A percentile compares a stretch with the other conserved stretches of the same genome.
phyloP scores from a whole-genome alignment of 2,888 invertebrate species.

The Megalurothrips usitatus region DNA sequence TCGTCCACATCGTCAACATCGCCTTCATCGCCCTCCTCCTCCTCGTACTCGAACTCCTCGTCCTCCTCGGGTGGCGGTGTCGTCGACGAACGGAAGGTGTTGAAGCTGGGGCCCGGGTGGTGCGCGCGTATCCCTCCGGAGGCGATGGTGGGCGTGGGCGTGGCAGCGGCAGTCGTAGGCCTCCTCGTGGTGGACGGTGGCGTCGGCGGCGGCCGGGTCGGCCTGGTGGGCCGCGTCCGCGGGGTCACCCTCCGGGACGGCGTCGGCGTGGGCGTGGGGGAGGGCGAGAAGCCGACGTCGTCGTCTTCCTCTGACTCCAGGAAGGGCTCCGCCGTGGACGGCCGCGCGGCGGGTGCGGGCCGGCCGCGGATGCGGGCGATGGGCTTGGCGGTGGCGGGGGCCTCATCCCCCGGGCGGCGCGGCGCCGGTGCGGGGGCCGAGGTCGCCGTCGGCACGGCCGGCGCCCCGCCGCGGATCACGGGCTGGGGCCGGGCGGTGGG shows the following conservation, averaged over 20 bases:
- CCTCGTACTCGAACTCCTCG: slow-evolving; percentile 37
- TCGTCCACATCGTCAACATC: slow-evolving; percentile 34
- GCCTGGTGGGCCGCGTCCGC: slow-evolving; percentile 36
- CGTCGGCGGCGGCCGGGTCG: slow-evolving; percentile 36
- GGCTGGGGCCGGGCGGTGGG: slow-evolving; percentile 37
- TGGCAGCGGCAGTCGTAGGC: slow-evolving; percentile 32
- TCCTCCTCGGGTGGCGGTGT: slow-evolving; percentile 30
- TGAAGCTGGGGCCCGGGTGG: slow-evolving; percentile 32
- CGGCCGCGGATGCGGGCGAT: background rate
- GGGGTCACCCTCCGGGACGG: background rate
- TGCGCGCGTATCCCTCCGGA: background rate
- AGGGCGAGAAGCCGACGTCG: slow-evolving; percentile 3
- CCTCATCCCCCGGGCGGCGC: background rate
- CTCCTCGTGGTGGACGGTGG: slow-evolving; percentile 27
- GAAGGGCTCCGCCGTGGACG: background rate
- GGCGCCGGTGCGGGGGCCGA: background rate
- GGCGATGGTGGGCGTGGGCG: slow-evolving; percentile 31
- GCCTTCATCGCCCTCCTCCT: slow-evolving; percentile 33
- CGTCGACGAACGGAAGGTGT: slow-evolving; percentile 6
- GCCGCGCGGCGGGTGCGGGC: background rate
- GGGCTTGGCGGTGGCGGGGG: background rate
- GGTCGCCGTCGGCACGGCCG: background rate
- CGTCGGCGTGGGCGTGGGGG: background rate
- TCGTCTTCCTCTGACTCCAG: background rate
- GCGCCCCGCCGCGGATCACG: slow-evolving; percentile 26